These are phyloP conservation scores for Leptosomus discolor DNA, from an alignment of 2,113 vertebrate species.

Conservation along the genomic window DNA sequence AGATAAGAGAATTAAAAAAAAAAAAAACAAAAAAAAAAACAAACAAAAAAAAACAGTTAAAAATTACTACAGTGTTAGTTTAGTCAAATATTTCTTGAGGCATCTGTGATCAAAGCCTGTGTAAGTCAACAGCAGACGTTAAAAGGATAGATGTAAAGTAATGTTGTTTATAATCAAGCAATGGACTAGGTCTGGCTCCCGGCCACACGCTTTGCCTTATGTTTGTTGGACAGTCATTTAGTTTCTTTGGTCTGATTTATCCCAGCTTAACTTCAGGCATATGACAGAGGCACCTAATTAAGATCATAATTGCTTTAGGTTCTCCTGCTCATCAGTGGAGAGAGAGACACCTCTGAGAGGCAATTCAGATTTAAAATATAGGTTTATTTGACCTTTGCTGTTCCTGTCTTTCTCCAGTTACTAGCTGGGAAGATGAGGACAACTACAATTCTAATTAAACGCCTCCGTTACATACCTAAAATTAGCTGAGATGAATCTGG, in stretches of 20 bases:
- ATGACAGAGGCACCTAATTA: not conserved
- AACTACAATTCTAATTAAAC: constrained; percentile 4
- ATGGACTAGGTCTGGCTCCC: not conserved
- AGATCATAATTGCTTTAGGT: not conserved
- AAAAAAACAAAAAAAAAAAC: not conserved
- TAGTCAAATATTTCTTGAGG: not conserved
- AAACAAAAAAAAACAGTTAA: not conserved
- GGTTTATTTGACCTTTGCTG: constrained; percentile 28
- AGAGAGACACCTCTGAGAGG: not conserved
- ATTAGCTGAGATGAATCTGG: not conserved
- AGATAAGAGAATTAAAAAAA: not conserved
- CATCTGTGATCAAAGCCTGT: not conserved
- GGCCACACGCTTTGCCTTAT: not conserved
- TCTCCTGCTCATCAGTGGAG: not conserved
- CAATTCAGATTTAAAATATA: constrained; percentile 10
- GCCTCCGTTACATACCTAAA: not conserved
- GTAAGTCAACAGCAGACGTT: not conserved
- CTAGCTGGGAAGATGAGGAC: not conserved
- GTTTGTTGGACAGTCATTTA: not conserved
- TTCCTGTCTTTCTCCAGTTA: not conserved
- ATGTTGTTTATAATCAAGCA: not conserved
- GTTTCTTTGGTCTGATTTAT: not conserved
- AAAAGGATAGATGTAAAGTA: not conserved
- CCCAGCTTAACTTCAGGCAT: not conserved
- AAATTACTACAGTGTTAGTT: not conserved